Percentiles rank a stretch among this genome's conserved stretches.
Evolutionary conservation across 2,113 vertebrate species (phyloP).

Genomic region (Sialia sialis): DNA sequence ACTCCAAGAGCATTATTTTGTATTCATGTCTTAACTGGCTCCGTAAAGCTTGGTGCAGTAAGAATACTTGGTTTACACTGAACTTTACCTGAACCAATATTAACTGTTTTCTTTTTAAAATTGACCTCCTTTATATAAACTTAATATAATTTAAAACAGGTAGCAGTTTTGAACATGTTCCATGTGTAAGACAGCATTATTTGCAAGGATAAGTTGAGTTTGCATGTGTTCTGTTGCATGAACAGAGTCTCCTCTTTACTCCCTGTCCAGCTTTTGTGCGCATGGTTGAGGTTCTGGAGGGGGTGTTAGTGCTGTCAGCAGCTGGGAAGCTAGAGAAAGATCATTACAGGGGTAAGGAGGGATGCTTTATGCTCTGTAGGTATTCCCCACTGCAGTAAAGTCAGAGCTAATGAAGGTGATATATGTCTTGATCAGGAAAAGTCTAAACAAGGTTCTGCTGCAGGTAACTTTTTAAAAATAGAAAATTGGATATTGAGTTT

Average conservation of each 20-base stretch:
- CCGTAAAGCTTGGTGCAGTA: background rate
- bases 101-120: background rate
- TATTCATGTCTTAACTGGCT: background rate
- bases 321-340: background rate
- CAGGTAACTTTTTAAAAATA: background rate
- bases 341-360: background rate
- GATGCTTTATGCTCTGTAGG: background rate
- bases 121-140: background rate
- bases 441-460: background rate
- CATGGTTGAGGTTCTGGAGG: background rate
- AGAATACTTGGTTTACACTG: background rate
- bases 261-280: background rate
- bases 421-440: background rate
- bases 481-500: background rate
- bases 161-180: background rate
- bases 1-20: background rate
- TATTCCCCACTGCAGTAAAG: background rate
- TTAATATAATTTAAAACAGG: background rate
- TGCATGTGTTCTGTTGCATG: rapidly evolving
- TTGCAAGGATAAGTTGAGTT: background rate
- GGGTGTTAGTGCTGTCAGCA: background rate
- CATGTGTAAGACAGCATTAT: background rate
- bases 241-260: background rate
- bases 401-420: background rate
- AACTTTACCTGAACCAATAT: background rate